Conservation (phyloP, 2,888 invertebrate genomes). For the Crocallis elinguaria region DNA sequence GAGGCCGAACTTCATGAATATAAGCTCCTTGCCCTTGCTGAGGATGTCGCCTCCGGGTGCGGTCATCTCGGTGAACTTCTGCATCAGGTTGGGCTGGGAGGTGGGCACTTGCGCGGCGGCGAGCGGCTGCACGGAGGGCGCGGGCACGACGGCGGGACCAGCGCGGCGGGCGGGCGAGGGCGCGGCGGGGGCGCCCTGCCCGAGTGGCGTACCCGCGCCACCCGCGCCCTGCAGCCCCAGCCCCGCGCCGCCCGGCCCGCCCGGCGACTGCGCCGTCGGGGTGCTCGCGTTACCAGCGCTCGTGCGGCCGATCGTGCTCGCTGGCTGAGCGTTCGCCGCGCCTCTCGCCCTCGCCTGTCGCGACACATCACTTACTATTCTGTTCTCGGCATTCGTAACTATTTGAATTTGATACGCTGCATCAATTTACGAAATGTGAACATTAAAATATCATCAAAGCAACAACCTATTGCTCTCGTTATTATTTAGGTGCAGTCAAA, state of each 20-base stretch:
- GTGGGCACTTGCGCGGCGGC: constrained; percentile 68
- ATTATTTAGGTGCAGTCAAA: too few species aligned
- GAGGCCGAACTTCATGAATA: constrained; percentile 97
- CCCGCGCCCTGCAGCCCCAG: constrained; percentile 37
- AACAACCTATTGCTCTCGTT: too few species aligned
- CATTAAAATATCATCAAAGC: too few species aligned
- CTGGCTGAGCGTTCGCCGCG: constrained; percentile 73
- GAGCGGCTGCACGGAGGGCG: constrained; percentile 75
- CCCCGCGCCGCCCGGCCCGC: constrained; percentile 47
- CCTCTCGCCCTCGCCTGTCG: constrained; percentile 83
- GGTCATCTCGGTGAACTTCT: constrained; percentile 95
- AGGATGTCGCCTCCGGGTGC: constrained; percentile 95
- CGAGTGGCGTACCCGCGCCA: constrained; percentile 39
- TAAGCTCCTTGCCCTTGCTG: constrained; percentile 96
- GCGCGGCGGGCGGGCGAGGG: constrained; percentile 80
- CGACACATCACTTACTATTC: constrained; percentile 34
- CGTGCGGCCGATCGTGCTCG: constrained; percentile 86
- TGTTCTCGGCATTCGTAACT: constrained; percentile 4
- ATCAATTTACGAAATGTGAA: constrained; percentile 17
- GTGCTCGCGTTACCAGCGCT: constrained; percentile 85
- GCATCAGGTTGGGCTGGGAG: constrained; percentile 91
- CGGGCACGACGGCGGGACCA: constrained; percentile 71
- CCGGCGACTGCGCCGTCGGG: constrained; percentile 71
- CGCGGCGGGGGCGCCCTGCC: constrained; percentile 46
- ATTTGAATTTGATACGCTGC: not conserved